Conservation (phyloP, 2,888 invertebrate genomes). For the Chloroclysta siterata region DNA sequence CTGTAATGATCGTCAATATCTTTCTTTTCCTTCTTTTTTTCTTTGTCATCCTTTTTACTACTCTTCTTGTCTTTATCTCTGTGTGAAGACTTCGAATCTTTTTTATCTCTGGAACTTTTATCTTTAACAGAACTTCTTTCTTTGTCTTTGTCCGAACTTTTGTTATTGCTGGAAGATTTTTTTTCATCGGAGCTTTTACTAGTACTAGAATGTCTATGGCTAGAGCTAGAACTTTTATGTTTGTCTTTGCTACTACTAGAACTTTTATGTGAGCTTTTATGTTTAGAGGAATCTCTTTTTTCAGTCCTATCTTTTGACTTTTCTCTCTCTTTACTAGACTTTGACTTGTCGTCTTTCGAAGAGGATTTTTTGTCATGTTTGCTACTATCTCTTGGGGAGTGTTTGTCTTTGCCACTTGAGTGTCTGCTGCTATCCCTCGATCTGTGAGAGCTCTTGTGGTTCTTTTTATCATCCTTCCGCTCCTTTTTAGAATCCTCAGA, state of each 20-base stretch:
- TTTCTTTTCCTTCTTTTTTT: slow-evolving; percentile 80
- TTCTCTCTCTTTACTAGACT: slow-evolving; percentile 68
- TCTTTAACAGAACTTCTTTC: slow-evolving; percentile 62
- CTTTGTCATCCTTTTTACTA: slow-evolving; percentile 73
- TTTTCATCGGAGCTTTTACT: slow-evolving; percentile 71
- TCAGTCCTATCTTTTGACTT: slow-evolving; percentile 66
- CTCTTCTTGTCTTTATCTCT: slow-evolving; percentile 75
- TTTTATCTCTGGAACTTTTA: slow-evolving; percentile 64
- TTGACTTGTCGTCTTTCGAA: slow-evolving; percentile 67
- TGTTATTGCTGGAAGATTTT: slow-evolving; percentile 56
- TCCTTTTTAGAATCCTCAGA: slow-evolving; percentile 69
- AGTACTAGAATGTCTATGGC: slow-evolving; percentile 66
- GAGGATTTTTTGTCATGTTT: slow-evolving; percentile 69
- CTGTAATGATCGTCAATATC: slow-evolving; percentile 89
- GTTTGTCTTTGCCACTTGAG: slow-evolving; percentile 75
- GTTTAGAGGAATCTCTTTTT: slow-evolving; percentile 73
- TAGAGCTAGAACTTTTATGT: slow-evolving; percentile 68
- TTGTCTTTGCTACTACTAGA: slow-evolving; percentile 61
- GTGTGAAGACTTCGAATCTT: slow-evolving; percentile 67
- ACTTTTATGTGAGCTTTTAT: slow-evolving; percentile 71
- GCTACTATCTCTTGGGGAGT: slow-evolving; percentile 70
- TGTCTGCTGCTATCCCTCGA: slow-evolving; percentile 74
- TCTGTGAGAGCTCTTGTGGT: slow-evolving; percentile 71
- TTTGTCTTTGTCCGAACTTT: slow-evolving; percentile 47
- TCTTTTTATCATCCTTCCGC: slow-evolving; percentile 67